Evolutionary conservation across 2,797 vertebrate species (phyloP), one percentile per base, ranked within the genome.

Genomic region (Pogoniulus pusillus): DNA sequence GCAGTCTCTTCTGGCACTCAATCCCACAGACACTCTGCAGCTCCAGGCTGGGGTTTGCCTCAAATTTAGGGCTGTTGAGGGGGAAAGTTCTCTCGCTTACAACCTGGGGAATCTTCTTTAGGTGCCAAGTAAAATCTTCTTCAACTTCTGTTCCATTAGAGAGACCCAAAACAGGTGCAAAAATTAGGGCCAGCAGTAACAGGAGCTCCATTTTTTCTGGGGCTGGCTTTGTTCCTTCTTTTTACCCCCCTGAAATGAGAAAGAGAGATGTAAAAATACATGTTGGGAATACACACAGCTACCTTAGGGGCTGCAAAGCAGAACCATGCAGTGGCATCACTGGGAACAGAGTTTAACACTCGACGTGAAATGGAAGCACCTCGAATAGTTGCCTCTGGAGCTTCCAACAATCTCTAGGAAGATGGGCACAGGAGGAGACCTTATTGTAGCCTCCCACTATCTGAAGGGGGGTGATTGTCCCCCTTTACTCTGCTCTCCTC

Each of bases 21-120:
- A 99, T 99, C 73, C 99, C 99, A 83, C 99, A 99, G n/a, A 96
- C 97, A 2, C 97, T 97, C 12, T 96, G 98, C 74, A 97, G 90
- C 96, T 98, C 97, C 12, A 85, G 43, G 77, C 96, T 96, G n/a
- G 97, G 74, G 45, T 97, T 97, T n/a, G 98, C 98, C 62, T 98
- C 97, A 92, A 99, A 99, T 62, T 93, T 93, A 76, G 99, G 98
- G 92, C 93, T 98, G 72, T 96, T 96, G 62, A 99, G 98, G 51
- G 93, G 96, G 60, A 99, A 97, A 24, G 98, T 99, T 83, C 97
- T 98, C 95, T 98, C 97, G 6, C 97, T 98, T 90, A 98, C 97
- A 80, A 99, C 96, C 96, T 97, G 96, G 22, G 99, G 99, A 70
- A 99, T 96, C 95, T 98, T 98, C 95, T 97, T 98, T 84, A 98